phyloP scores from a whole-genome alignment of 2,113 vertebrate species.

The Ceyx margarethae region DNA sequence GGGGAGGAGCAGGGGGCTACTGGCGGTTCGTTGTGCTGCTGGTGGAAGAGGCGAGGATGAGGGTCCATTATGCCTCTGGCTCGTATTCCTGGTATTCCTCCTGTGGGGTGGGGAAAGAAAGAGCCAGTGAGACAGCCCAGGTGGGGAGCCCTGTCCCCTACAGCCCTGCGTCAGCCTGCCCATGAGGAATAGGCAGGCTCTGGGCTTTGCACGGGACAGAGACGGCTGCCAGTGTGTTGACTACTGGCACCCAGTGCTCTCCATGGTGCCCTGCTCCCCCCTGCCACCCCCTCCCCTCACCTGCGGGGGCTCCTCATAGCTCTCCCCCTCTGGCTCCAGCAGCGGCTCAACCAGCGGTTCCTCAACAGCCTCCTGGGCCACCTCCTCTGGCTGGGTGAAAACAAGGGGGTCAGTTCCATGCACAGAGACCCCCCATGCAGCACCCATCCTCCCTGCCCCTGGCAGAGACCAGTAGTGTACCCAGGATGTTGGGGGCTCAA shows the following conservation, averaged over 20 bases:
- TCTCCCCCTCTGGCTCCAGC: conserved; percentile 91
- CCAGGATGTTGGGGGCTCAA: neutral
- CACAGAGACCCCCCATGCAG: accelerated
- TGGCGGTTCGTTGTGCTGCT: conserved; percentile 89
- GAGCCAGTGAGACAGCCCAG: neutral
- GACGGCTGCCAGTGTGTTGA: accelerated
- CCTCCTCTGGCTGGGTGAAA: conserved; percentile 85
- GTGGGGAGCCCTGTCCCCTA: neutral
- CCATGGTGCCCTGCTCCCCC: neutral
- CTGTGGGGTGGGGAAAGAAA: conserved; percentile 60
- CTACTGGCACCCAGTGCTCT: neutral
- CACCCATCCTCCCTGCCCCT: neutral
- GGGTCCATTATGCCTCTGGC: conserved; percentile 91
- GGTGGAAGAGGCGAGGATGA: conserved; percentile 84
- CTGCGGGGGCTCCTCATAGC: conserved; percentile 91
- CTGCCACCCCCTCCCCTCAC: conserved; percentile 61
- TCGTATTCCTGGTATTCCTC: conserved; percentile 96
- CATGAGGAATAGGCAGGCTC: neutral
- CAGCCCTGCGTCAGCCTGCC: neutral
- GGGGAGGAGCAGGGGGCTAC: conserved; percentile 41
- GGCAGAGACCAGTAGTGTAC: neutral
- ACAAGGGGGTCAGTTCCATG: neutral
- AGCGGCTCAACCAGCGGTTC: conserved; percentile 88
- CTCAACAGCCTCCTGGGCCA: conserved; percentile 94
- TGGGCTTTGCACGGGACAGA: accelerated